A percentile compares a stretch with the other conserved stretches of the same genome.
Evolutionary conservation across 2,113 vertebrate genomes (phyloP).

Genomic region (Cottus gobio): DNA sequence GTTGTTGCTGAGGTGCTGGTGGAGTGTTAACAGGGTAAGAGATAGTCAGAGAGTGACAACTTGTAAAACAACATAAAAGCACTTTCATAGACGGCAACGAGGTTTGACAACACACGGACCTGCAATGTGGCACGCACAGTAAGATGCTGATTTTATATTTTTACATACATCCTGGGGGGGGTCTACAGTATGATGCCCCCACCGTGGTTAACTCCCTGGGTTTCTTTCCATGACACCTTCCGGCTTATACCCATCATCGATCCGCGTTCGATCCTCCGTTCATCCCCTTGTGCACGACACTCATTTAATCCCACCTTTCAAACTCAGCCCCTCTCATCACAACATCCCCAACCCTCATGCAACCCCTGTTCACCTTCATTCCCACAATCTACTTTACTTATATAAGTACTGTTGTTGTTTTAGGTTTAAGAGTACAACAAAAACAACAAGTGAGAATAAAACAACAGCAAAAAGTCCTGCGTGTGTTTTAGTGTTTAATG

Average conservation of each 20-base stretch:
- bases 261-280: slow-evolving; percentile 19
- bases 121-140: not conserved
- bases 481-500: not conserved
- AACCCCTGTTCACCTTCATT: not conserved
- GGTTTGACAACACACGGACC: not conserved
- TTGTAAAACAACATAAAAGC: slow-evolving; percentile 12
- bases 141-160: not conserved
- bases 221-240: slow-evolving; percentile 25
- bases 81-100: not conserved
- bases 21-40: slow-evolving; percentile 21
- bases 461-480: not conserved
- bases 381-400: not conserved
- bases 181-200: slow-evolving; percentile 1
- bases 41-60: slow-evolving; percentile 21
- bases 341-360: not conserved
- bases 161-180: not conserved
- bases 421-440: not conserved
- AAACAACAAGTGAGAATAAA: not conserved
- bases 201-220: not conserved
- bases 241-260: slow-evolving; percentile 7
- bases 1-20: not conserved
- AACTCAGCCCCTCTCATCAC: not conserved
- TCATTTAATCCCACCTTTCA: slow-evolving; percentile 27
- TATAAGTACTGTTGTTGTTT: not conserved
- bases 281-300: not conserved